These are phyloP conservation scores for Chaunax sp. DNA, from an alignment of 2,797 vertebrate species.

Conservation along the genomic window DNA sequence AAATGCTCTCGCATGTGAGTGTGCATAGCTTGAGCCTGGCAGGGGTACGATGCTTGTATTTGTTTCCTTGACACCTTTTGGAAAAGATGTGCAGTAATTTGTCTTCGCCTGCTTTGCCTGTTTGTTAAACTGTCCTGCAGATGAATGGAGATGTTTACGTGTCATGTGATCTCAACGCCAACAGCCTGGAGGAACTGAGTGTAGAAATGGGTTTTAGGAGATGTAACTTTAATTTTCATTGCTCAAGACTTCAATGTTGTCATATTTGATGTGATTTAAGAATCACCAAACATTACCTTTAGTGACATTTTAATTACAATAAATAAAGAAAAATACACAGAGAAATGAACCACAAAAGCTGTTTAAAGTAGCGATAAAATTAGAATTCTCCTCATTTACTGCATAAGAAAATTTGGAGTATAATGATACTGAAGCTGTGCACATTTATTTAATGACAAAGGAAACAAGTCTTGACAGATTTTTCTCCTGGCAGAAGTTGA, in stretches of 20 bases:
- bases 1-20: slow-evolving; percentile 19
- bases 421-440: neutral
- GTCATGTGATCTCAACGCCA: neutral
- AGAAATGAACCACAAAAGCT: too few species aligned
- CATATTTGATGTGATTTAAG: too few species aligned
- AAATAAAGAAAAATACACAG: neutral
- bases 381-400: neutral
- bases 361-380: neutral
- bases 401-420: neutral
- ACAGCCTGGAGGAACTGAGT: neutral
- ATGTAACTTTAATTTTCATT: neutral
- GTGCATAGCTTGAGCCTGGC: slow-evolving; percentile 23
- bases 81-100: slow-evolving; percentile 34
- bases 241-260: too few species aligned
- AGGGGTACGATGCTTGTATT: slow-evolving; percentile 3
- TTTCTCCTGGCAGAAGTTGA: neutral
- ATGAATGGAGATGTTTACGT: slow-evolving; percentile 18
- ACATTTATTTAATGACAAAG: neutral
- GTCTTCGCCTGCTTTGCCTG: slow-evolving; percentile 30
- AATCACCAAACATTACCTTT: neutral
- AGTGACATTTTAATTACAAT: neutral
- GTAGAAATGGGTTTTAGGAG: neutral
- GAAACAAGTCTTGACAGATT: neutral
- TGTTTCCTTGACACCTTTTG: slow-evolving; percentile 18
- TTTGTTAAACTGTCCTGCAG: slow-evolving; percentile 33